Percentiles rank a stretch among this genome's conserved stretches.
Conservation (phyloP, 1,140 invertebrate species). For the Aphidius gifuensis region DNA sequence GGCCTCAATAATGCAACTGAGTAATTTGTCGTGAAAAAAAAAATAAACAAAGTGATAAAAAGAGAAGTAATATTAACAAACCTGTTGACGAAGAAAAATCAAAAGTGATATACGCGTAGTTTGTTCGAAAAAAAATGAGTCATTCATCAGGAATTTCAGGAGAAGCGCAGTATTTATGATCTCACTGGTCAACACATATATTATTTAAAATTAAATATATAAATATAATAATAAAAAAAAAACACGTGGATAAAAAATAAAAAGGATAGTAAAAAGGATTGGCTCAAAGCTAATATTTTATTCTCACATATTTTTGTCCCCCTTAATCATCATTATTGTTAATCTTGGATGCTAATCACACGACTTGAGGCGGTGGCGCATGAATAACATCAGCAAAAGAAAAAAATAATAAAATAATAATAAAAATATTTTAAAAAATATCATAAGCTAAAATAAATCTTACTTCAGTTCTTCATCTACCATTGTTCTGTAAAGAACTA, state of each 20-base stretch:
- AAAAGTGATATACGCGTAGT: no score
- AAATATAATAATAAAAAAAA: conserved; percentile 38
- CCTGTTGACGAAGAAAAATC: neutral
- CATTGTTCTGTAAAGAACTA: no score
- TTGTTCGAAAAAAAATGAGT: conserved; percentile 36
- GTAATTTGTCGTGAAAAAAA: neutral
- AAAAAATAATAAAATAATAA: conserved; percentile 26
- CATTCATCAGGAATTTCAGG: conserved; percentile 49
- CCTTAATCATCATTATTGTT: conserved; percentile 26
- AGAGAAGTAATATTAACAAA: neutral
- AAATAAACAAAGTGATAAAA: neutral
- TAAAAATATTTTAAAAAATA: conserved; percentile 19
- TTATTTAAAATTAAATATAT: no score
- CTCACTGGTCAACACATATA: conserved; percentile 34
- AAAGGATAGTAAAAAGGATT: conserved; percentile 16
- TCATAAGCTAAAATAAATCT: no score
- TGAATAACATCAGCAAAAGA: conserved; percentile 30
- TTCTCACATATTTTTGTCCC: conserved; percentile 12
- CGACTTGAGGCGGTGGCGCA: conserved; percentile 24
- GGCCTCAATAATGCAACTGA: no score
- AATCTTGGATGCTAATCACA: conserved; percentile 25
- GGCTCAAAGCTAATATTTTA: conserved; percentile 28
- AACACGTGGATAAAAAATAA: conserved; percentile 42
- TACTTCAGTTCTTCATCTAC: no score
- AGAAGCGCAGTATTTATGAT: conserved; percentile 49